Evolutionary conservation across 2,797 vertebrate genomes (phyloP).

Genomic region (Tympanoctomys barrerae): DNA sequence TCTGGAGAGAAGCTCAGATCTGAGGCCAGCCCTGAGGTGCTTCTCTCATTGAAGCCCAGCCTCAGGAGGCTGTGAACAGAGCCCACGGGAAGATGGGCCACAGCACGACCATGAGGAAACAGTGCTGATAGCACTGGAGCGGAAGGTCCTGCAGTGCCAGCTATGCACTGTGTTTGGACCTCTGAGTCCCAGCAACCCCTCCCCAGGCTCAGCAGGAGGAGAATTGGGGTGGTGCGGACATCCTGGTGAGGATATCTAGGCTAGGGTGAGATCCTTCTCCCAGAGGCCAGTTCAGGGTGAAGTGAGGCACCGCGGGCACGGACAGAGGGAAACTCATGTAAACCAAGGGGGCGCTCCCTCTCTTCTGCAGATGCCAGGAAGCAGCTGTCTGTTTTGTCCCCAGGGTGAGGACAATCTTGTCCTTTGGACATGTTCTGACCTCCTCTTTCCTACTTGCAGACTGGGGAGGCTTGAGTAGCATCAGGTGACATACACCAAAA

Average conservation of each 20-base stretch:
- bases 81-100: neutral
- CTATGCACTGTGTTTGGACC: neutral
- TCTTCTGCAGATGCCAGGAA: neutral
- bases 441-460: neutral
- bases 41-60: neutral
- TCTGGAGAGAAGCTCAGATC: neutral
- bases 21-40: neutral
- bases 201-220: neutral
- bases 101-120: neutral
- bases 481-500: neutral
- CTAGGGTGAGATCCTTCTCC: neutral
- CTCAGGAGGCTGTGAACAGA: neutral
- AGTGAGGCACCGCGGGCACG: accelerated
- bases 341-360: neutral
- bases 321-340: neutral
- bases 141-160: neutral
- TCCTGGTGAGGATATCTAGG: neutral
- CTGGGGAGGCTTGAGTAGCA: neutral
- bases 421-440: neutral
- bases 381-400: neutral
- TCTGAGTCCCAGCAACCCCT: neutral
- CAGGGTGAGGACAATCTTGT: neutral
- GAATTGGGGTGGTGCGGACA: neutral
- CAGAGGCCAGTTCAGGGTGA: neutral
- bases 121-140: neutral